Percentiles rank a stretch among this genome's conserved stretches.
phyloP scores from a whole-genome alignment of 1,140 invertebrate species.

The Cephus cinctus region DNA sequence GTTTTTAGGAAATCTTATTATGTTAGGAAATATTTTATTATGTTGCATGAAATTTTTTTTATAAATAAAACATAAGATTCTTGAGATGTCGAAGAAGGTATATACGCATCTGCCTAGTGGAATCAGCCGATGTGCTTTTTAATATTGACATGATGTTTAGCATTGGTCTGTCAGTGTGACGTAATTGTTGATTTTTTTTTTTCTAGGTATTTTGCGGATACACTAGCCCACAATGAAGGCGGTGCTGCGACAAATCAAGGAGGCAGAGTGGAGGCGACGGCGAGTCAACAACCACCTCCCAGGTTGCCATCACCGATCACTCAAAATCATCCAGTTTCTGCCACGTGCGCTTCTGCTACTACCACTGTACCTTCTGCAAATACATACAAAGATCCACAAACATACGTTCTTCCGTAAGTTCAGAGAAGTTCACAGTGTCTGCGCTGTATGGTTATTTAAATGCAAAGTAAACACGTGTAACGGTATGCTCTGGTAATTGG shows the following conservation, averaged over 20 bases:
- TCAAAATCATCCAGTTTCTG: slow-evolving; percentile 41
- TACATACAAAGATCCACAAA: slow-evolving; percentile 49
- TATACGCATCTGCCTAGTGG: no score
- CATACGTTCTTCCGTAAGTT: slow-evolving; percentile 53
- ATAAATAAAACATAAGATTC: no score
- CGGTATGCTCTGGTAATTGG: no score
- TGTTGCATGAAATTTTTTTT: no score
- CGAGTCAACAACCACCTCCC: slow-evolving; percentile 33
- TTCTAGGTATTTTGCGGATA: slow-evolving; percentile 60
- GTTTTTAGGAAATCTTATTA: no score
- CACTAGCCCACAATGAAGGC: slow-evolving; percentile 58
- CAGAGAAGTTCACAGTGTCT: no score
- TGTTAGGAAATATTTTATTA: no score
- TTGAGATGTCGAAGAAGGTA: no score
- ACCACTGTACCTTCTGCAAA: slow-evolving; percentile 29
- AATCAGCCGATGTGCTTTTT: no score
- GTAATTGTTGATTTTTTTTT: slow-evolving; percentile 9
- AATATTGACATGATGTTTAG: not conserved
- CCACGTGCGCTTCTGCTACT: slow-evolving; percentile 36
- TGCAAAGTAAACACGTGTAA: no score
- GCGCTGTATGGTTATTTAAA: no score
- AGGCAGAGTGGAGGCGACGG: slow-evolving; percentile 31
- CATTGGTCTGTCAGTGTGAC: not conserved
- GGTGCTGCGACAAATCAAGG: slow-evolving; percentile 33
- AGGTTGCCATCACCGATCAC: slow-evolving; percentile 48